A percentile compares a stretch with the other conserved stretches of the same genome.
These are phyloP conservation scores for Ciconia maguari DNA, from an alignment of 2,113 vertebrate genomes.

Conservation along the genomic window DNA sequence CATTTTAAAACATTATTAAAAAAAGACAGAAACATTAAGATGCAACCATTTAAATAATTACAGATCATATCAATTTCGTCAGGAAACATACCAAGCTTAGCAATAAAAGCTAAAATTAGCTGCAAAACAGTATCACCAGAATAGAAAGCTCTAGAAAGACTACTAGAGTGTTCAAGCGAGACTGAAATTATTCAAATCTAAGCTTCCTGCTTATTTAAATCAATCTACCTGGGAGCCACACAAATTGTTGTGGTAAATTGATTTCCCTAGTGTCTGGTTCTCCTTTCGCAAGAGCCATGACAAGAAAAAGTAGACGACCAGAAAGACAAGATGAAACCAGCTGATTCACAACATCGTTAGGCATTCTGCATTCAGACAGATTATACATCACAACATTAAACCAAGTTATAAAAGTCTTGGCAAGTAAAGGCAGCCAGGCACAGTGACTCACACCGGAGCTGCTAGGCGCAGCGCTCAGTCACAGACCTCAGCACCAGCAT, in stretches of 20 bases:
- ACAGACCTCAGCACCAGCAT: neutral
- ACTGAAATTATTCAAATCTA: constrained; percentile 43
- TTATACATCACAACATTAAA: neutral
- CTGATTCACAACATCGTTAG: neutral
- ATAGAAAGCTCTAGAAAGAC: constrained; percentile 44
- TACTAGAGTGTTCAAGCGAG: constrained; percentile 20
- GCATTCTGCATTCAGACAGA: neutral
- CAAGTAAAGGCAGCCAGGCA: neutral
- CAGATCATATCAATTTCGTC: constrained; percentile 26
- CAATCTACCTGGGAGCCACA: constrained; percentile 48
- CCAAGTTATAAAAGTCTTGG: neutral
- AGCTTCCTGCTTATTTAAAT: constrained; percentile 43
- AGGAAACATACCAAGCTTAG: constrained; percentile 23
- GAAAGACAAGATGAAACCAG: neutral
- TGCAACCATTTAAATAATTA: constrained; percentile 56
- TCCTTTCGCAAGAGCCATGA: neutral
- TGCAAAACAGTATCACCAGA: neutral
- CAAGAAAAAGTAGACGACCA: neutral
- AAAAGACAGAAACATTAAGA: constrained; percentile 48
- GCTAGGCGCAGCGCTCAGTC: neutral
- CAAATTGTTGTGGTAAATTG: constrained; percentile 34
- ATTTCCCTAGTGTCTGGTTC: constrained; percentile 30
- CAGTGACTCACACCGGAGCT: neutral
- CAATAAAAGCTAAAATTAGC: constrained; percentile 46
- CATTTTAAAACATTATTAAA: constrained; percentile 43